Percentiles rank a stretch among this genome's conserved stretches.
phyloP scores from a whole-genome alignment of 2,113 vertebrate genomes.

The Balaeniceps rex region DNA sequence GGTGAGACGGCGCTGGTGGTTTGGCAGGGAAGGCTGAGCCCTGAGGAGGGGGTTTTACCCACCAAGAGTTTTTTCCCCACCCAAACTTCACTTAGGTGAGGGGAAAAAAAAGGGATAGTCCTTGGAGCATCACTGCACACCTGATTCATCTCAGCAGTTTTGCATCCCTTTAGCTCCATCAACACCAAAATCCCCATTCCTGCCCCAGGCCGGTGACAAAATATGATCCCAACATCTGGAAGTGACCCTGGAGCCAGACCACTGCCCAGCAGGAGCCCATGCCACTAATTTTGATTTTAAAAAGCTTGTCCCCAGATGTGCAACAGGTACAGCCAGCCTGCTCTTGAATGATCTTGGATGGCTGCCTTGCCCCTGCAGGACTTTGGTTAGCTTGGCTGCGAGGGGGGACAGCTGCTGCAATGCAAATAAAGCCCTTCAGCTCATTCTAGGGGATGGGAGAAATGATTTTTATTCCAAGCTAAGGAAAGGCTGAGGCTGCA shows the following conservation, averaged over 20 bases:
- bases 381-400: not conserved
- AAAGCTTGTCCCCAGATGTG: not conserved
- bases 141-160: not conserved
- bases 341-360: not conserved
- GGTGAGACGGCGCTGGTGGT: not conserved
- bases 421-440: not conserved
- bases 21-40: not conserved
- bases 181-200: not conserved
- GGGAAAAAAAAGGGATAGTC: not conserved
- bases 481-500: not conserved
- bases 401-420: not conserved
- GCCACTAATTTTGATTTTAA: rapidly evolving
- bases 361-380: not conserved
- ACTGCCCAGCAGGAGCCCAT: not conserved
- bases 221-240: not conserved
- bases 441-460: rapidly evolving
- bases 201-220: not conserved
- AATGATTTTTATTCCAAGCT: not conserved
- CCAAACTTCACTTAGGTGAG: not conserved
- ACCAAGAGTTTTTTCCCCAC: not conserved
- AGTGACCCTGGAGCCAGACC: not conserved
- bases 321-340: rapidly evolving
- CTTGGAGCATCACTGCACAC: not conserved
- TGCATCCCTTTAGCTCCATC: not conserved
- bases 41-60: not conserved